Percentiles rank a stretch among this genome's conserved stretches.
These are phyloP conservation scores for Elmis aenea DNA, from an alignment of 2,888 invertebrate genomes.

Conservation along the genomic window DNA sequence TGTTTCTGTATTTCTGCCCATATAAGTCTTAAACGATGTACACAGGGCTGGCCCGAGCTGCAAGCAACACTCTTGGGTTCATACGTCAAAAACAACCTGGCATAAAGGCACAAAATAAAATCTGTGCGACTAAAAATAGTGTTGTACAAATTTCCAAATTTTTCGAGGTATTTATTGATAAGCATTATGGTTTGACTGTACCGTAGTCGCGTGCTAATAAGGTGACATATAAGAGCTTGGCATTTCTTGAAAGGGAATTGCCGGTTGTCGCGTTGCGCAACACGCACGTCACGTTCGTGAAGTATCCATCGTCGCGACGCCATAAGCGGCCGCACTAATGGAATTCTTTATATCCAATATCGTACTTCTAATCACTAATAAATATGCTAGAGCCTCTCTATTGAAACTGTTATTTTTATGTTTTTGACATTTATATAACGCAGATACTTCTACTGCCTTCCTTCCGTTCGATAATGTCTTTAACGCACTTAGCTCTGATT, in stretches of 20 bases:
- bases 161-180: too few relatives aligned
- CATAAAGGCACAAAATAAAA: too few relatives aligned
- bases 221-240: constrained; percentile 41
- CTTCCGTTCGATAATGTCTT: neutral
- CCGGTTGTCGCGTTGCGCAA: constrained; percentile 35
- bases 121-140: too few relatives aligned
- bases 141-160: too few relatives aligned
- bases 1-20: too few relatives aligned
- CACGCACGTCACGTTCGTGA: constrained; percentile 29
- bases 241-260: constrained; percentile 42
- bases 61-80: too few relatives aligned
- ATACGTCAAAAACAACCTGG: too few relatives aligned
- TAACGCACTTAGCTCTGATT: too few relatives aligned
- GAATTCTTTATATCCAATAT: constrained; percentile 31
- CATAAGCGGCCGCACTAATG: constrained; percentile 18
- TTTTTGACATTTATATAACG: constrained; percentile 9
- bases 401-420: constrained; percentile 13
- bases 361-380: constrained; percentile 13
- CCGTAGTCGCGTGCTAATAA: constrained; percentile 33
- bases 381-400: constrained; percentile 14
- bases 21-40: too few relatives aligned
- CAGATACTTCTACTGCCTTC: neutral
- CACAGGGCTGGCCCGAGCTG: too few relatives aligned
- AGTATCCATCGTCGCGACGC: constrained; percentile 20
- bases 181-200: too few relatives aligned